A percentile compares a stretch with the other conserved stretches of the same genome.
Conservation (phyloP, 1,140 invertebrate species). For the Paraescarpia echinospica region DNA sequence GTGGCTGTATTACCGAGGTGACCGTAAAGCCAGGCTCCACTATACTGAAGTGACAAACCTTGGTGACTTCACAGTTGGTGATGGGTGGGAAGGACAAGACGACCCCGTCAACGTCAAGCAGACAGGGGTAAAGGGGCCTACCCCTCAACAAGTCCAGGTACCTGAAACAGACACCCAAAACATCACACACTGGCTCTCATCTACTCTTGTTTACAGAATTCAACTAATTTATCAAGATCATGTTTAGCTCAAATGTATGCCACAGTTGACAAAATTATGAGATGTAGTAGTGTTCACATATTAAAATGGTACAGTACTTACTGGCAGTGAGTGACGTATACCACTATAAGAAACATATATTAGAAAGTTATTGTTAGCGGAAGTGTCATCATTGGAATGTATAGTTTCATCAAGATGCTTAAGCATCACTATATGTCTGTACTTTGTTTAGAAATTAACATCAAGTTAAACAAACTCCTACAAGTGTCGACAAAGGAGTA, state of each 20-base stretch:
- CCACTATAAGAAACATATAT: too few relatives aligned
- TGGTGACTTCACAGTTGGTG: slow-evolving; percentile 77
- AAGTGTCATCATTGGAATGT: too few relatives aligned
- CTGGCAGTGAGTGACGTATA: too few relatives aligned
- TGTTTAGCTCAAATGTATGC: background rate
- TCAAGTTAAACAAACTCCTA: too few relatives aligned
- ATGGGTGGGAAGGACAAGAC: slow-evolving; percentile 83
- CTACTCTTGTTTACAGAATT: background rate
- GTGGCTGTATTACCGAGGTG: too few relatives aligned
- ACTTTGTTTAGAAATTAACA: too few relatives aligned
- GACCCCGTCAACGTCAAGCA: slow-evolving; percentile 65
- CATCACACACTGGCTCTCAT: background rate
- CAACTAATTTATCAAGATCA: too few relatives aligned
- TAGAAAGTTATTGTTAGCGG: too few relatives aligned
- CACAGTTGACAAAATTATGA: background rate
- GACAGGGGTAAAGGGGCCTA: slow-evolving; percentile 71
- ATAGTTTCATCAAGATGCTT: too few relatives aligned
- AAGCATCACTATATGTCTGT: too few relatives aligned
- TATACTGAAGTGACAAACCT: slow-evolving; percentile 59
- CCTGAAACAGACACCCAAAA: slow-evolving; percentile 41
- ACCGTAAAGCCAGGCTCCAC: too few relatives aligned
- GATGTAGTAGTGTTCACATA: background rate
- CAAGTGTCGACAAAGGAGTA: too few relatives aligned
- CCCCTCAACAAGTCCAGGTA: slow-evolving; percentile 78
- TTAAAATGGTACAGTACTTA: background rate